Percentiles rank a stretch among this genome's conserved stretches.
phyloP scores from a whole-genome alignment of 2,113 vertebrate genomes.

The Synodontis membranacea region DNA sequence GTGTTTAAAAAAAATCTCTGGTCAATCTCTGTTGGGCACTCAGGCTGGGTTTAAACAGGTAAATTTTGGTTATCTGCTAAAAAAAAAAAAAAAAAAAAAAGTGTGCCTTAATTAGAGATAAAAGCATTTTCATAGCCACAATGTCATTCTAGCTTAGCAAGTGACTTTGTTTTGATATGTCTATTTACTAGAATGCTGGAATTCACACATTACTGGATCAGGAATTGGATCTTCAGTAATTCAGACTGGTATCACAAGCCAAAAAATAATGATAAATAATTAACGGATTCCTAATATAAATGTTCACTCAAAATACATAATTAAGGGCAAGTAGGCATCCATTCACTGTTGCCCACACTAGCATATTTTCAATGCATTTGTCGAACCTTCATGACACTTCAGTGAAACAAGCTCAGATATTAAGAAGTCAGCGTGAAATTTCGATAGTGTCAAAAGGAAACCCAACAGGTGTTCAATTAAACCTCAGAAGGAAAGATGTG shows the following conservation, averaged over 20 bases:
- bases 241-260: neutral
- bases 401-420: neutral
- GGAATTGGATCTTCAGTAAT: neutral
- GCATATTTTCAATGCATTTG: neutral
- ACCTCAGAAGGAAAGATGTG: neutral
- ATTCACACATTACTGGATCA: neutral
- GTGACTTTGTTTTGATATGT: neutral
- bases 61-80: neutral
- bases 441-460: neutral
- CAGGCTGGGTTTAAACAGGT: neutral
- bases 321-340: neutral
- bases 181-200: neutral
- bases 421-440: neutral
- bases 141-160: neutral
- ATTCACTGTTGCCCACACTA: neutral
- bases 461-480: slow-evolving; percentile 43
- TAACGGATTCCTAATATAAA: neutral
- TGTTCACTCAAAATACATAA: neutral
- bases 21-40: neutral
- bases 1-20: no score
- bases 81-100: no score
- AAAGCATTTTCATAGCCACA: neutral
- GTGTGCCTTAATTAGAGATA: no score
- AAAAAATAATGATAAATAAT: neutral
- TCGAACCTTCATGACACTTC: neutral